Evolutionary conservation across 2,113 vertebrate species (phyloP).

Genomic region (Hoplias malabaricus): DNA sequence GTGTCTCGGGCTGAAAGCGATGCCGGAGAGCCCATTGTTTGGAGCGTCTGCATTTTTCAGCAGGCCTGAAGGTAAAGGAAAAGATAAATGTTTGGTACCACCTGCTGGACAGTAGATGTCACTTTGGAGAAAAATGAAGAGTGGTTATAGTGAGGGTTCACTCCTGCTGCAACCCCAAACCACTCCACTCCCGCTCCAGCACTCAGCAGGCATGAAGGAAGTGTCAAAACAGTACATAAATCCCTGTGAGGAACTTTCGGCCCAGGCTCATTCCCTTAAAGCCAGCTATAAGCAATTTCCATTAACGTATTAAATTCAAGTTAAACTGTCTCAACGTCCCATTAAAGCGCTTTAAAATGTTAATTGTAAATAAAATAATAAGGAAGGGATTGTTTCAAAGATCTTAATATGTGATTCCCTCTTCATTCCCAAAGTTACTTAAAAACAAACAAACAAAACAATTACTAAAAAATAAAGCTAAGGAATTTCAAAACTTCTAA

Average conservation of each 20-base stretch:
- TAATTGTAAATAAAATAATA: no score
- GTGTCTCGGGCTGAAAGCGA: constrained; percentile 34
- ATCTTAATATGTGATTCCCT: no score
- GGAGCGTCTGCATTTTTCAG: constrained; percentile 39
- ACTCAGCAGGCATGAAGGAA: constrained; percentile 32
- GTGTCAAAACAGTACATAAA: constrained; percentile 19
- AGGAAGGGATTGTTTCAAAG: no score
- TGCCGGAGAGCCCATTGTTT: constrained; percentile 29
- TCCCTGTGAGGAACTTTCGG: constrained; percentile 5
- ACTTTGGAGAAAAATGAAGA: constrained; percentile 52
- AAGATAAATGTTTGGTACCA: constrained; percentile 70
- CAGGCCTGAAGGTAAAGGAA: constrained; percentile 39
- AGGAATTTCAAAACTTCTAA: not conserved
- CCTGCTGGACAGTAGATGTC: constrained; percentile 66
- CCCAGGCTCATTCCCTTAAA: not conserved
- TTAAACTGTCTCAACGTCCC: not conserved
- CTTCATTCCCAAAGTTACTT: no score
- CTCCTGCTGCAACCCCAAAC: constrained; percentile 20
- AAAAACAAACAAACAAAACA: not conserved
- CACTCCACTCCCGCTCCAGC: not conserved
- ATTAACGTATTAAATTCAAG: not conserved
- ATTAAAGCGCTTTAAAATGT: no score
- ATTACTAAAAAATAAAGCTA: no score
- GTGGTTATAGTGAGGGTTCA: constrained; percentile 30
- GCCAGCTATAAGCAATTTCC: not conserved